These are phyloP conservation scores for Acropora tenuis DNA, from an alignment of 64 coral and sea anemone species.

Conservation along the genomic window DNA sequence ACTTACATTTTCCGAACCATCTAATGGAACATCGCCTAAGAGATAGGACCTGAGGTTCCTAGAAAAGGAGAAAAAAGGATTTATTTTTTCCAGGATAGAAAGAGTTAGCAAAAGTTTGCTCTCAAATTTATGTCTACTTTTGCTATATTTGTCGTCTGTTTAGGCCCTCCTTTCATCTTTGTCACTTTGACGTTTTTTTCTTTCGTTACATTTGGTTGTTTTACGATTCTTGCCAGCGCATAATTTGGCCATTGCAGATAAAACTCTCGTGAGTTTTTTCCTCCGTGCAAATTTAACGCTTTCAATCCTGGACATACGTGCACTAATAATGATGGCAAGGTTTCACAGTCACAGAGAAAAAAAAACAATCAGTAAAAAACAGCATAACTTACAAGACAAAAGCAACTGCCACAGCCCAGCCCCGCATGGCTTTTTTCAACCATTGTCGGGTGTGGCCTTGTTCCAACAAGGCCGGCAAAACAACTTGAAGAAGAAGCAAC, in stretches of 20 bases:
- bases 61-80: neutral
- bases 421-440: conserved; percentile 81
- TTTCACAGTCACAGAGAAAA: neutral
- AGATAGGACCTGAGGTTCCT: conserved; percentile 96
- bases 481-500: conserved; percentile 89
- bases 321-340: no score
- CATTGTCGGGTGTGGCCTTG: conserved; percentile 96
- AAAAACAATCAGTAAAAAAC: neutral
- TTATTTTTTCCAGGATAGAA: neutral
- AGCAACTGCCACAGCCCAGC: conserved; percentile 86
- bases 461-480: conserved; percentile 90
- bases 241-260: no score
- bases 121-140: no score
- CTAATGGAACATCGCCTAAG: conserved; percentile 88
- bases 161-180: no score
- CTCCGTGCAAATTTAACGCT: no score
- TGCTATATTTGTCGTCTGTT: no score
- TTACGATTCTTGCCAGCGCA: no score
- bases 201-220: no score
- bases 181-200: no score
- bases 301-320: no score
- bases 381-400: conserved; percentile 87
- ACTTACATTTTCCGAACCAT: conserved; percentile 92
- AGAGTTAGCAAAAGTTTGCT: no score
- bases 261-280: no score